A percentile compares a stretch with the other conserved stretches of the same genome.
phyloP scores from a whole-genome alignment of 2,888 invertebrate genomes.

The Malthinus seriepunctatus region DNA sequence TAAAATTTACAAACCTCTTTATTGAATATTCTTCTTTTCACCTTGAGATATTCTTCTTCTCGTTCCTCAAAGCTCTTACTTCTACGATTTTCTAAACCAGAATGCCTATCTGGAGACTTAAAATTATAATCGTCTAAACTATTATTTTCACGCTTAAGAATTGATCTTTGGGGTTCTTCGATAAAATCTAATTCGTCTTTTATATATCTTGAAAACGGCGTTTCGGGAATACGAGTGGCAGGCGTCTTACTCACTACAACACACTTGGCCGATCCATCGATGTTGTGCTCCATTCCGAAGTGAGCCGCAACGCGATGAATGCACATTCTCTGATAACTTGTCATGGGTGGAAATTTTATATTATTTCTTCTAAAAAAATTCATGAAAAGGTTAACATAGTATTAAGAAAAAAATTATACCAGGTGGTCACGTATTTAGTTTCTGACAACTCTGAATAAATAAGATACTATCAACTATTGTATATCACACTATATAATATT shows the following conservation, averaged over 20 bases:
- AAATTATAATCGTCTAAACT: conserved; percentile 75
- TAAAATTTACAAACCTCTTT: conserved; percentile 43
- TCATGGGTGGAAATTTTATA: conserved; percentile 89
- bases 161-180: conserved; percentile 75
- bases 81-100: conserved; percentile 66
- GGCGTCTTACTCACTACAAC: conserved; percentile 84
- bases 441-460: too few species aligned
- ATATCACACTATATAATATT: too few species aligned
- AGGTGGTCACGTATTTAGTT: not conserved
- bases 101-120: conserved; percentile 64
- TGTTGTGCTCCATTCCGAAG: conserved; percentile 93
- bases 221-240: conserved; percentile 69
- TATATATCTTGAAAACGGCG: conserved; percentile 72
- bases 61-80: conserved; percentile 91
- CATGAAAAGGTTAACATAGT: not conserved
- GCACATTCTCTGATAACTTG: conserved; percentile 95
- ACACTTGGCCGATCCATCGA: conserved; percentile 81
- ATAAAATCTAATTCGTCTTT: conserved; percentile 65
- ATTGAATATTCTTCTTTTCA: conserved; percentile 82
- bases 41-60: conserved; percentile 87
- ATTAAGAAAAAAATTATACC: not conserved
- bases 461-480: too few species aligned
- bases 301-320: conserved; percentile 93
- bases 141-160: conserved; percentile 80
- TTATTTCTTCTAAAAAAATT: conserved; percentile 64